Evolutionary conservation across 64 coral and sea anemone genomes (phyloP).

Genomic region (Astreopora myriophthalma): DNA sequence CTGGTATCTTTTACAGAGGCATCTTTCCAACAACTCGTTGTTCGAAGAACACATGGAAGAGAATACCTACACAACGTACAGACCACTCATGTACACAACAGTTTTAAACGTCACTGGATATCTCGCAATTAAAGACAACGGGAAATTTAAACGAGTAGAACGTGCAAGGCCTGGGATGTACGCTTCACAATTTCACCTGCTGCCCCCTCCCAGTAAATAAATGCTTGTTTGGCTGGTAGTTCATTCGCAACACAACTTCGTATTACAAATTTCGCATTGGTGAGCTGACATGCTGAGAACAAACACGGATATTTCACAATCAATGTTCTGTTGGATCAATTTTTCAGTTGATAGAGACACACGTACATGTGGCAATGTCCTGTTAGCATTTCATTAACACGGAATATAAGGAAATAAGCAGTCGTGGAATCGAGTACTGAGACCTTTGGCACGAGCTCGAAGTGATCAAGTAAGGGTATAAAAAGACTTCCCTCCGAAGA

Average conservation of each 20-base stretch:
- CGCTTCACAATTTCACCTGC: background rate
- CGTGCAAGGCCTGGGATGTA: background rate
- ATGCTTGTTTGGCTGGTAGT: background rate
- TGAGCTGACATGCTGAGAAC: background rate
- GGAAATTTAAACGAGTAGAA: constrained; percentile 29
- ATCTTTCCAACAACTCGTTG: background rate
- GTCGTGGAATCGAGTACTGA: no score
- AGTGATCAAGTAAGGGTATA: no score
- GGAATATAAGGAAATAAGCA: no score
- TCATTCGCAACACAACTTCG: background rate
- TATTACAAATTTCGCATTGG: background rate
- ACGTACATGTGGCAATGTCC: no score
- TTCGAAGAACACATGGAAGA: constrained; percentile 14
- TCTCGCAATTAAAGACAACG: constrained; percentile 23
- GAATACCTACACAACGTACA: constrained; percentile 1
- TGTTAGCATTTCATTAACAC: no score
- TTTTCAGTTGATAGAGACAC: no score
- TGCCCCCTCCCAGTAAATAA: background rate
- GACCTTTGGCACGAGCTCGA: no score
- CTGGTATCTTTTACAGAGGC: background rate
- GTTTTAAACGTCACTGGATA: constrained; percentile 1
- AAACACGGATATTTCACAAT: no score
- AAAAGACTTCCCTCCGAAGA: no score
- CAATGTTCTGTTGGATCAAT: no score
- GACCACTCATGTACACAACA: background rate